Percentiles rank a stretch among this genome's conserved stretches.
Conservation (phyloP, 2,113 vertebrate species). For the Dicrurus megarhynchus region DNA sequence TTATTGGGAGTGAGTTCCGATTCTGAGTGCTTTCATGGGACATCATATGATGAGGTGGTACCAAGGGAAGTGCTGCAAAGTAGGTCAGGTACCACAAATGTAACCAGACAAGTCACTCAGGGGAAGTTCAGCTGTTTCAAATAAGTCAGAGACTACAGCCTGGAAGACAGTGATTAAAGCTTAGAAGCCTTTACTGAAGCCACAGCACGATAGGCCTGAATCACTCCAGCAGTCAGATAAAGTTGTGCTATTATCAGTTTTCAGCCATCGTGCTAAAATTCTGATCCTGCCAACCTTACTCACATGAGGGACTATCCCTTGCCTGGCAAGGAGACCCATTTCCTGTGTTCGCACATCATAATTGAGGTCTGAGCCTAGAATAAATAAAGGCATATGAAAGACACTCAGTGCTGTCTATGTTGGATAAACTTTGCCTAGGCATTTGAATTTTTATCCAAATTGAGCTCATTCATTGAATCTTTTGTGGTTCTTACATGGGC, state of each 20-base stretch:
- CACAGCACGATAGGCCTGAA: not conserved
- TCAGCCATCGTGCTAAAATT: not conserved
- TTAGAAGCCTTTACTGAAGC: constrained; percentile 19
- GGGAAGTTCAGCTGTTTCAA: constrained; percentile 49
- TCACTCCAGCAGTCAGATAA: not conserved
- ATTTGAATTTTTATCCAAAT: not conserved
- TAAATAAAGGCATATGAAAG: constrained; percentile 33
- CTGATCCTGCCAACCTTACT: not conserved
- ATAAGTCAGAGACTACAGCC: constrained; percentile 23
- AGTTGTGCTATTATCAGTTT: not conserved
- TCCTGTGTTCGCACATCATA: not conserved
- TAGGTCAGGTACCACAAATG: constrained; percentile 63
- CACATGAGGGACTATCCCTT: not conserved
- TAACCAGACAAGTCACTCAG: constrained; percentile 48
- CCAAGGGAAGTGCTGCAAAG: constrained; percentile 48
- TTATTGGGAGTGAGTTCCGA: constrained; percentile 40
- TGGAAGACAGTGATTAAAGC: constrained; percentile 37
- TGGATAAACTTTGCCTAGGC: not conserved
- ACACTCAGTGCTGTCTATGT: not conserved
- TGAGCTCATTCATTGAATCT: not conserved
- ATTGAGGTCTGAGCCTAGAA: not conserved
- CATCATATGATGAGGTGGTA: constrained; percentile 22
- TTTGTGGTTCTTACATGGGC: not conserved
- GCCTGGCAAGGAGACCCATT: not conserved
- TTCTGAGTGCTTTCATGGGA: constrained; percentile 50